phyloP scores from a whole-genome alignment of 2,113 vertebrate species.

The Glaucidium brasilianum region DNA sequence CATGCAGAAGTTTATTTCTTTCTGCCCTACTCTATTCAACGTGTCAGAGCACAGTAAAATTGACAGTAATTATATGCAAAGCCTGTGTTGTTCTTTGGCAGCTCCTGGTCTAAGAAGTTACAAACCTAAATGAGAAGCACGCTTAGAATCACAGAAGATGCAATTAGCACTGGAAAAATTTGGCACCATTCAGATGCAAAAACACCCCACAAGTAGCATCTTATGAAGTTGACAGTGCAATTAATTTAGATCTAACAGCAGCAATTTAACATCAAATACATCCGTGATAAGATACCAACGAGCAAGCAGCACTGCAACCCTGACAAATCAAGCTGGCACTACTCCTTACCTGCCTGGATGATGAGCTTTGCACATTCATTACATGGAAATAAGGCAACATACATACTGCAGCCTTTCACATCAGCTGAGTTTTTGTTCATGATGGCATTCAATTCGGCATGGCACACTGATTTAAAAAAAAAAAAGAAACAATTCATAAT shows the following conservation, averaged over 20 bases:
- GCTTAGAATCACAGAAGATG: constrained; percentile 75
- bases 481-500: constrained; percentile 1
- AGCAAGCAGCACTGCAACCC: constrained; percentile 30
- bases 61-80: constrained; percentile 78
- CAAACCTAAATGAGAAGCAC: constrained; percentile 78
- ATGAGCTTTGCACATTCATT: constrained; percentile 98
- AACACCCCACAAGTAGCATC: constrained; percentile 34
- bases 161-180: constrained; percentile 76
- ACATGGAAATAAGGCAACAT: constrained; percentile 95
- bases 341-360: constrained; percentile 90
- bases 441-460: constrained; percentile 95
- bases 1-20: constrained; percentile 74
- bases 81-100: constrained; percentile 70
- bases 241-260: constrained; percentile 74
- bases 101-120: constrained; percentile 74
- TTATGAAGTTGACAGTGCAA: constrained; percentile 69
- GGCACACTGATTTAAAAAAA: constrained; percentile 82
- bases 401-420: constrained; percentile 93
- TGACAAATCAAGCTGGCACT: constrained; percentile 31
- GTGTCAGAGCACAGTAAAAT: constrained; percentile 66
- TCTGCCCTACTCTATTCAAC: constrained; percentile 61
- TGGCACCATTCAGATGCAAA: constrained; percentile 69
- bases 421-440: constrained; percentile 98
- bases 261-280: constrained; percentile 60
- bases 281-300: neutral